Evolutionary conservation across 2,888 invertebrate genomes (phyloP).

Genomic region (Caenorhabditis sp.): DNA sequence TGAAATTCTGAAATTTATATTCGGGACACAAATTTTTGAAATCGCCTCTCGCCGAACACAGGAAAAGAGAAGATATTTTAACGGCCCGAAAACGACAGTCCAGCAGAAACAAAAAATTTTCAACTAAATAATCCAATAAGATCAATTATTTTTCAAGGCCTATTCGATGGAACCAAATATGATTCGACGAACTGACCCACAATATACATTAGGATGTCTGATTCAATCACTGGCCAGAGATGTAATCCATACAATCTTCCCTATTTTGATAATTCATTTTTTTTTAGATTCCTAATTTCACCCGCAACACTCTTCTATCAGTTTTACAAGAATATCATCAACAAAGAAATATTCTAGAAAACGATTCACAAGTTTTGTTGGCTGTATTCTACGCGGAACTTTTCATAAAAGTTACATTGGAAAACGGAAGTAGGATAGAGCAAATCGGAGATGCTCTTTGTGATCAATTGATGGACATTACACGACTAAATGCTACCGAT

Average conservation of each 20-base stretch:
- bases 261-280: no score
- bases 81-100: no score
- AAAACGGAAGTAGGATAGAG: slow-evolving; percentile 25
- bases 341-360: not conserved
- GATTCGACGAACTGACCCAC: slow-evolving; percentile 24
- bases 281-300: slow-evolving; percentile 24
- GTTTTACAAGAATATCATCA: slow-evolving; percentile 16
- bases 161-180: slow-evolving; percentile 21
- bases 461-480: slow-evolving; percentile 30
- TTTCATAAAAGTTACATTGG: slow-evolving; percentile 23
- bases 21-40: no score
- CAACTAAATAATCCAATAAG: no score
- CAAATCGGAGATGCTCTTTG: slow-evolving; percentile 16
- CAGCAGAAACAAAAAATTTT: no score
- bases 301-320: slow-evolving; percentile 12
- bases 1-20: no score
- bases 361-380: slow-evolving; percentile 19
- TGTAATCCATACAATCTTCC: slow-evolving; percentile 3
- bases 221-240: slow-evolving; percentile 23
- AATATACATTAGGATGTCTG: slow-evolving; percentile 35
- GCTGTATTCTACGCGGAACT: slow-evolving; percentile 31
- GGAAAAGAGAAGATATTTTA: no score
- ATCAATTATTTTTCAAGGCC: slow-evolving; percentile 7
- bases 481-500: slow-evolving; percentile 22
- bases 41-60: no score